phyloP scores from a whole-genome alignment of 1,140 invertebrate species.

The Drosophila hydei region DNA sequence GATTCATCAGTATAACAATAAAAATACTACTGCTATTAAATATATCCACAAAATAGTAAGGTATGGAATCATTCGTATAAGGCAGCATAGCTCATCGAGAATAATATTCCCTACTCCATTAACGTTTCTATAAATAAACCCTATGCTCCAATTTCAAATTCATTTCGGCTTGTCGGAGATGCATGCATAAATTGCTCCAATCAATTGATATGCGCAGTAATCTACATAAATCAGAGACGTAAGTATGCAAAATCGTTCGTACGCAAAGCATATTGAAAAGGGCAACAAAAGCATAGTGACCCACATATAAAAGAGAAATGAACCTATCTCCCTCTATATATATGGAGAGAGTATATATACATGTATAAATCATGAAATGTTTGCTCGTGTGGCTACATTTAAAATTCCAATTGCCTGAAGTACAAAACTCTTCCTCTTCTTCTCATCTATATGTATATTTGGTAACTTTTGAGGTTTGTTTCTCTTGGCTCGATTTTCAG shows the following conservation, averaged over 20 bases:
- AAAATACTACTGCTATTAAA: no score
- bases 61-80: no score
- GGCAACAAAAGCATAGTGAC: conserved; percentile 46
- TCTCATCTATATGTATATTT: background rate
- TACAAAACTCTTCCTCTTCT: conserved; percentile 1
- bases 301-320: conserved; percentile 1
- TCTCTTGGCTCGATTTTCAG: background rate
- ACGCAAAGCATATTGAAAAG: conserved; percentile 12
- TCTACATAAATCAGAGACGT: conserved; percentile 21
- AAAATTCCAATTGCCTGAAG: conserved; percentile 36
- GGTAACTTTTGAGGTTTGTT: conserved; percentile 8
- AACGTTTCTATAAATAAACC: no score
- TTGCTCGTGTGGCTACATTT: conserved; percentile 30
- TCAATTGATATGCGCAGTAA: conserved; percentile 10
- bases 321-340: conserved; percentile 4
- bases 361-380: background rate
- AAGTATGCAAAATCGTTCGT: conserved; percentile 11
- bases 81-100: no score
- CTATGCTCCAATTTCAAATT: no score
- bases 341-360: background rate
- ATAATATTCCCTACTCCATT: no score
- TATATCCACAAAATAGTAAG: no score
- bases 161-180: conserved; percentile 2
- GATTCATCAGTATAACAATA: no score
- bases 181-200: conserved; percentile 18